phyloP scores from a whole-genome alignment of 2,113 vertebrate genomes.

The Vidua chalybeata region DNA sequence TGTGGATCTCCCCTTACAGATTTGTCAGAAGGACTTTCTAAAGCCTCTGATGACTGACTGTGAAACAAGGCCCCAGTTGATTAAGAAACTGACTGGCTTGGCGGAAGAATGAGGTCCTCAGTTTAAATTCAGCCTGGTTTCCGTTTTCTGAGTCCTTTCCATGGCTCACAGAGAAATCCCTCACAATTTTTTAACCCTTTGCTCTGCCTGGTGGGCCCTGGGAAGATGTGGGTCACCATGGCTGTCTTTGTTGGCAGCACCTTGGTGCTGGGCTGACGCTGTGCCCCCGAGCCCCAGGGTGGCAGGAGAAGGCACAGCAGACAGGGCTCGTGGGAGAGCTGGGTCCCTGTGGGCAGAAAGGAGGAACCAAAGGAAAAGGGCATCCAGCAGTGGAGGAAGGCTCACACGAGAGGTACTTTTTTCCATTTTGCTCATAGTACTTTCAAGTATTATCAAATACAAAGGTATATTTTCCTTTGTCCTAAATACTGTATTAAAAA shows the following conservation, averaged over 20 bases:
- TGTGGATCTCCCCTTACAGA: constrained; percentile 17
- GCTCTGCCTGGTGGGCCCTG: background rate
- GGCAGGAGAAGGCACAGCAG: background rate
- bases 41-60: constrained; percentile 31
- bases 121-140: constrained; percentile 58
- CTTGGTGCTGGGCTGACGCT: accelerated
- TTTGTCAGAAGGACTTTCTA: background rate
- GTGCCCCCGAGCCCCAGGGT: accelerated
- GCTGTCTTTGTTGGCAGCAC: background rate
- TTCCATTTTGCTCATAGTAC: background rate
- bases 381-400: background rate
- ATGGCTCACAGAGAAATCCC: background rate
- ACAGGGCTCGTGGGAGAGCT: background rate
- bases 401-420: background rate
- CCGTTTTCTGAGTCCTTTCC: constrained; percentile 24
- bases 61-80: constrained; percentile 62
- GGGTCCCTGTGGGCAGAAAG: background rate
- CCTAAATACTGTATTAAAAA: background rate
- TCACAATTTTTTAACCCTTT: constrained; percentile 12
- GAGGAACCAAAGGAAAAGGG: background rate
- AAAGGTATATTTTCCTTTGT: background rate
- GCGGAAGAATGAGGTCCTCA: constrained; percentile 56
- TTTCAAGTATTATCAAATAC: background rate
- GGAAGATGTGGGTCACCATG: background rate
- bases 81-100: constrained; percentile 18